These are phyloP conservation scores for Phengaris arion DNA, from an alignment of 2,888 invertebrate genomes.

Conservation along the genomic window DNA sequence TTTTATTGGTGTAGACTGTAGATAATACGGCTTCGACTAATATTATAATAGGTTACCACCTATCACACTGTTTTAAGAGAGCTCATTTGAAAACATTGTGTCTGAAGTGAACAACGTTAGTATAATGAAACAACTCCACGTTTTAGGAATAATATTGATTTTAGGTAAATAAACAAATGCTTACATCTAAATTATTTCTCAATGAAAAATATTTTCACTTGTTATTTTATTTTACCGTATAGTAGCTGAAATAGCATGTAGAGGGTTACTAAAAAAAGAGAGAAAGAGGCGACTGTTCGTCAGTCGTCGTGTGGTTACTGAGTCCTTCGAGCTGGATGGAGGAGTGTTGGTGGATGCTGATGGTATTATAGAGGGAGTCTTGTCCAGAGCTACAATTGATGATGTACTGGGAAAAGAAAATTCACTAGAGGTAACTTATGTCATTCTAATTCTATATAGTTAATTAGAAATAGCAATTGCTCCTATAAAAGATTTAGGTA, in stretches of 20 bases:
- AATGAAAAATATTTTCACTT: constrained; percentile 32
- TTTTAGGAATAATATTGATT: constrained; percentile 20
- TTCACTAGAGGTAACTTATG: constrained; percentile 35
- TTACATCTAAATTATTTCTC: constrained; percentile 1
- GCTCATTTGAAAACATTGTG: constrained; percentile 18
- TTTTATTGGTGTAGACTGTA: constrained; percentile 20
- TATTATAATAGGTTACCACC: constrained; percentile 20
- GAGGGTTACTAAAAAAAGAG: constrained; percentile 41
- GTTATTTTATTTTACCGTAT: constrained; percentile 7
- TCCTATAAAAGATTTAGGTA: too few species aligned
- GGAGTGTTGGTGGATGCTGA: constrained; percentile 79
- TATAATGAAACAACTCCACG: constrained; percentile 15
- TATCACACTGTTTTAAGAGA: constrained; percentile 18
- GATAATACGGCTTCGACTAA: constrained; percentile 22
- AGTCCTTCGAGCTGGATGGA: constrained; percentile 74
- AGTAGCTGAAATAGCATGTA: constrained; percentile 39
- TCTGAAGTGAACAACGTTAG: constrained; percentile 23
- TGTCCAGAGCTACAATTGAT: constrained; percentile 65
- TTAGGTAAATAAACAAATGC: constrained; percentile 29
- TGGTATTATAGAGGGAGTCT: constrained; percentile 79
- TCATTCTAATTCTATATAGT: not conserved
- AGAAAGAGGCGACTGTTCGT: constrained; percentile 56
- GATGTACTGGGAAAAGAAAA: constrained; percentile 49
- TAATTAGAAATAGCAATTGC: too few species aligned
- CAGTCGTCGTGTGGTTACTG: constrained; percentile 72